These are phyloP conservation scores for Drosophila kambysellisi DNA, from an alignment of 2,888 invertebrate genomes.

Conservation along the genomic window DNA sequence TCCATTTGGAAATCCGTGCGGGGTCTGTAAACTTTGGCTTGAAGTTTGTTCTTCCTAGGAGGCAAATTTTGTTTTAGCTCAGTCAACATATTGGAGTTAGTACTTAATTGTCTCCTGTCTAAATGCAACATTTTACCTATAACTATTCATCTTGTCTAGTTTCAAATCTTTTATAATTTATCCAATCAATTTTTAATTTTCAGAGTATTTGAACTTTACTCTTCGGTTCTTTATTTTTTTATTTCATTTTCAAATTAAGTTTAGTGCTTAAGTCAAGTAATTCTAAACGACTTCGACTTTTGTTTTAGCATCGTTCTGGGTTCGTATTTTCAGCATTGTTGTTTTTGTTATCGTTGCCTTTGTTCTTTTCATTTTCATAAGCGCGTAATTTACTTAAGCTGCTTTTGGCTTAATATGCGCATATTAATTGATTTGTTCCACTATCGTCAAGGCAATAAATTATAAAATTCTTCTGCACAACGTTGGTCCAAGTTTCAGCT, in stretches of 20 bases:
- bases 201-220: conserved; percentile 18
- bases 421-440: conserved; percentile 82
- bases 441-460: conserved; percentile 81
- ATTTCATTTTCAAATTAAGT: conserved; percentile 45
- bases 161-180: neutral
- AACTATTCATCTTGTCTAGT: neutral
- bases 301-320: conserved; percentile 40
- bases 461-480: conserved; percentile 62
- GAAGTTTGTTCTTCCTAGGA: neutral
- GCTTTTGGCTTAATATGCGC: conserved; percentile 82
- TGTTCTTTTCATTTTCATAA: conserved; percentile 54
- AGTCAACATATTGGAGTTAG: neutral
- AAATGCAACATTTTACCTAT: neutral
- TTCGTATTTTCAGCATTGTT: neutral
- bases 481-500: conserved; percentile 19
- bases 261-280: conserved; percentile 73
- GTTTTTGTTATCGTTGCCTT: conserved; percentile 24
- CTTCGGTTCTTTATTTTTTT: conserved; percentile 19
- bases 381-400: conserved; percentile 81
- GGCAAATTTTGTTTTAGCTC: neutral
- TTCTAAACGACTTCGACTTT: conserved; percentile 58
- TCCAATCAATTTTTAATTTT: neutral
- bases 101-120: neutral
- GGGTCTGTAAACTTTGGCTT: conserved; percentile 9
- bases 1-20: conserved; percentile 46